Base-by-base conservation (phyloP, 2,888 invertebrate species). In the Temnothorax ravouxi region DNA sequence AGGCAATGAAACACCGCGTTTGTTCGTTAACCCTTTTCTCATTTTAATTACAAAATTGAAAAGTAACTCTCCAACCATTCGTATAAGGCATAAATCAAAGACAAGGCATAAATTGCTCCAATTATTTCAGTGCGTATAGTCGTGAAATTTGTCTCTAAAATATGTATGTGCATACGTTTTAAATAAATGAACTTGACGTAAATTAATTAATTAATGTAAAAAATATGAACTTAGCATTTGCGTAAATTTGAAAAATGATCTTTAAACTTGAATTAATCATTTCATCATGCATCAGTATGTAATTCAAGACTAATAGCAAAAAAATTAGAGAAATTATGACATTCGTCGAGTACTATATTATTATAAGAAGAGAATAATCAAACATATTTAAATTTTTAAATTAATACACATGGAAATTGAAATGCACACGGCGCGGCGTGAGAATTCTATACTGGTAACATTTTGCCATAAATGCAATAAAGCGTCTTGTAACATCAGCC, bases 1-100 rank as follows among this genome's bases (percentile, higher is more conserved):
- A 75, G 61, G 84, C 67, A 85, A 34, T 66, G 25, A 11, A 18
- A 34, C 18, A 47, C 25, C 75, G 6, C 62, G 34, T 47, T 84
- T 62, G 18, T 80, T 69, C 44, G 29, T n/a, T 59, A 72, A 67
- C 38, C 47, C 18, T 41, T 11, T 44, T 67, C 13, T 41, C 25
- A 21, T 18, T 74, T 74, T 41, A 74, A 29, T 61, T 61, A 18
- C 8, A n/a, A 15, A 59, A 44, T 61, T 74, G 59, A 18, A 56
- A 74, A 44, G 59, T 41, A 59, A 74, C 8, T 25, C 1, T 56
- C 18, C 6, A 21, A 0, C 11, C 15, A 38, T 21, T 3, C 8
- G 38, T 11, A 3, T 29, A 29, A 29, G 29, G 11, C n/a, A 41
- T 41, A 52, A 25, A 56, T 2, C 18, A 15, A 74, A 74, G 18